Conservation (phyloP, 2,797 vertebrate species). For the Notoglanidium macrostoma region DNA sequence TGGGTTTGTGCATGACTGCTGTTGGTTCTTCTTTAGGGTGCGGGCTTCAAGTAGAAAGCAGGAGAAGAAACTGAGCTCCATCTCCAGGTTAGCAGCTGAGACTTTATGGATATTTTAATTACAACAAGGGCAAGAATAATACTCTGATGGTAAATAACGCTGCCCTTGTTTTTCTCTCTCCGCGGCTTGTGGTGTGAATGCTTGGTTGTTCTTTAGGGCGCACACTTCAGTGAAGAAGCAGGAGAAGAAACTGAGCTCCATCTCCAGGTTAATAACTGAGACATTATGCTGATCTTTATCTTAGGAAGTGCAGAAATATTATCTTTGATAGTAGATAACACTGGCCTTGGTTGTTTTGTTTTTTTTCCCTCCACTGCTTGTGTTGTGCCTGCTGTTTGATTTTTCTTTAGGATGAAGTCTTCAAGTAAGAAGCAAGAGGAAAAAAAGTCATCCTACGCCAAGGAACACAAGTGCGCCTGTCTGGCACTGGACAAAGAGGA, state of each 20-base stretch:
- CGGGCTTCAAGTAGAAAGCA: background rate
- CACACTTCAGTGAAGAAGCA: background rate
- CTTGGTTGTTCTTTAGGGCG: background rate
- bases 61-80: constrained; percentile 12
- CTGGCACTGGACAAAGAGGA: constrained; percentile 81
- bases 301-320: background rate
- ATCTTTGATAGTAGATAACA: background rate
- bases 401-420: constrained; percentile 64
- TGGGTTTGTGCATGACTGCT: background rate
- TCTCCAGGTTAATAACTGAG: background rate
- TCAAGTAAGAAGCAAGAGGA: constrained; percentile 77
- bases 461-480: constrained; percentile 83
- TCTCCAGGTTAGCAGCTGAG: background rate
- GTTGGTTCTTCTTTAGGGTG: background rate
- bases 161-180: background rate
- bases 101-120: background rate
- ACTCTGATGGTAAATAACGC: background rate
- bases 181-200: background rate
- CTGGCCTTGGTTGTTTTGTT: too few species aligned
- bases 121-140: background rate
- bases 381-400: constrained; percentile 24
- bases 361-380: background rate
- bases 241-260: constrained; percentile 11
- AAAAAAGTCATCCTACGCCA: constrained; percentile 82
- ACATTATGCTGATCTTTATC: background rate